Base-by-base conservation (phyloP, 2,113 vertebrate species). In the Marmota monax region DNA sequence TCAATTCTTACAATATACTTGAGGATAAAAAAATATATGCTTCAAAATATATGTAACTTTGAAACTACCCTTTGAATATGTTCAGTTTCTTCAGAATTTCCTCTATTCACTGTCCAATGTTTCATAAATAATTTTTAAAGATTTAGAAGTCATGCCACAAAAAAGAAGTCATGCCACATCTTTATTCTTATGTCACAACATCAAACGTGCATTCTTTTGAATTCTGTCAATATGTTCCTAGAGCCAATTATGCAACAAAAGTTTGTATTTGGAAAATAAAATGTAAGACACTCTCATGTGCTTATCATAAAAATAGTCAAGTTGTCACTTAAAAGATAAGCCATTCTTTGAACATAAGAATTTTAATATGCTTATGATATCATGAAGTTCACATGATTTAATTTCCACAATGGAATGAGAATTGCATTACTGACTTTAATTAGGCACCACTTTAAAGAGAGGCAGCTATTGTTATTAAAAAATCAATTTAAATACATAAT, bases 51-150 rank as follows among this genome's bases (percentile, higher is more conserved):
- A 93, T 86, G 42, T 25, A 90, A 94, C 87, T 90, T 94, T 96
- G 69, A 88, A 37, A 29, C 76, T 83, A 96, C 32, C 42, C 8
- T 92, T 84, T 90, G 96, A 98, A 96, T 85, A 97, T 0, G 1
- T 72, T 94, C 37, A 37, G 96, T 97, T 97, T 84, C 73, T 88
- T n/a, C 93, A 97, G 94, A 97, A 39, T 92, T 97, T 80, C 32
- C 88, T 97, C n/a, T 95, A 94, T 96, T 34, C 32, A 85, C 67
- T 95, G 72, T 96, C 34, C 27, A 87, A 63, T 95, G 74, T 96
- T 84, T 88, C 74, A 79, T 72, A 32, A 95, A 78, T 89, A 90
- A 92, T 42, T 70, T 98, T 79, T 93, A 89, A 85, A 95, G 53
- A 84, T 82, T 91, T 51, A 89, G 69, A 95, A 96, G 63, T 93